Conservation (phyloP, 2,113 vertebrate genomes). For the Aegotheles bennettii region DNA sequence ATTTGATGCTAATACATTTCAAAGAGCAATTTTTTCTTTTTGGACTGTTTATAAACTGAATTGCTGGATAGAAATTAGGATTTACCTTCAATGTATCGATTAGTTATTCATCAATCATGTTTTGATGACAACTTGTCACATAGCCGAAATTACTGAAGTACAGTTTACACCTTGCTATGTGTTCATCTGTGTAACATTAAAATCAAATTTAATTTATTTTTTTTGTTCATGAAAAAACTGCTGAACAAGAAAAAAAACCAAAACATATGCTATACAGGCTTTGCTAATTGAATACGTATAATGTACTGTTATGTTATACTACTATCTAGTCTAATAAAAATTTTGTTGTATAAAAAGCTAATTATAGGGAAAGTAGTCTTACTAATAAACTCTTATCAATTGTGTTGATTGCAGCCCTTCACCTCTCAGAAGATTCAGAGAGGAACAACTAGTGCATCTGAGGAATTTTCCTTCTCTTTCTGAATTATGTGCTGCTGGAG, state of each 20-base stretch:
- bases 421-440: neutral
- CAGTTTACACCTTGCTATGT: neutral
- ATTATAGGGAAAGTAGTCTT: neutral
- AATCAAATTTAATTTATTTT: neutral
- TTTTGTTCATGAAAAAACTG: neutral
- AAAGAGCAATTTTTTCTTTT: neutral
- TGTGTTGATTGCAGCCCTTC: neutral
- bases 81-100: neutral
- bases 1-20: neutral
- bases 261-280: neutral
- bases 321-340: neutral
- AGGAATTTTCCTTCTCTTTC: neutral
- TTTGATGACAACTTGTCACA: neutral
- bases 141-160: neutral
- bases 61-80: neutral
- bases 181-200: neutral
- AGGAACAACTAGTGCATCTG: neutral
- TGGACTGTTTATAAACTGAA: neutral
- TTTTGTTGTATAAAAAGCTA: neutral
- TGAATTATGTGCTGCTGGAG: neutral
- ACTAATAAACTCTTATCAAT: neutral
- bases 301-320: neutral
- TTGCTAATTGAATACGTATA: neutral
- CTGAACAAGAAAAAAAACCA: neutral
- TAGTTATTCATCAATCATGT: neutral